Conservation (phyloP, 1,140 invertebrate species). For the Aphaenogaster floridana region DNA sequence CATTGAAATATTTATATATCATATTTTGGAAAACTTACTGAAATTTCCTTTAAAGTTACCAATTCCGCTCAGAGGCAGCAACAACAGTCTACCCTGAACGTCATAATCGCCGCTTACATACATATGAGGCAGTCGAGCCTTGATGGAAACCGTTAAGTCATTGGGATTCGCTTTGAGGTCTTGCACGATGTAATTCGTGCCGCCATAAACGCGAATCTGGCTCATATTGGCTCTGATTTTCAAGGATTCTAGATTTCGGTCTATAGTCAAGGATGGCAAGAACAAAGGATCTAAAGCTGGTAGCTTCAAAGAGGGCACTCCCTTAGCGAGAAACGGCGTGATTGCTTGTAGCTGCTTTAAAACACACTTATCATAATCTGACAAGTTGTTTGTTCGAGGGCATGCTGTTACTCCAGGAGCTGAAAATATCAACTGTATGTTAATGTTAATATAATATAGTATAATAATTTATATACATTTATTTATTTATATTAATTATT, state of each 20-base stretch:
- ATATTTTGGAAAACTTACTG: conserved; percentile 87
- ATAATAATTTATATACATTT: background rate
- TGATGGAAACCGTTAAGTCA: conserved; percentile 88
- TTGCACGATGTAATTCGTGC: conserved; percentile 88
- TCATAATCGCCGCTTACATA: conserved; percentile 90
- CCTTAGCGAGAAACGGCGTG: conserved; percentile 88
- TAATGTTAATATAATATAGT: background rate
- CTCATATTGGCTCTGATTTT: conserved; percentile 90
- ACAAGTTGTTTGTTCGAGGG: conserved; percentile 66
- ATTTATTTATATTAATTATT: background rate
- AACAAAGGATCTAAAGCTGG: conserved; percentile 90
- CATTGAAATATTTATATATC: no score
- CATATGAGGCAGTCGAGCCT: conserved; percentile 88
- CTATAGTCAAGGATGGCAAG: conserved; percentile 89
- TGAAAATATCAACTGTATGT: conserved; percentile 63
- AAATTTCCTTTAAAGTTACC: conserved; percentile 91
- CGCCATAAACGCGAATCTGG: conserved; percentile 89
- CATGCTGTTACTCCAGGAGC: conserved; percentile 82
- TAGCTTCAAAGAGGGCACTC: conserved; percentile 89
- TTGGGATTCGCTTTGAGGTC: conserved; percentile 89
- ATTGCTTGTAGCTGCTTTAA: conserved; percentile 88
- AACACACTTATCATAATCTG: conserved; percentile 88
- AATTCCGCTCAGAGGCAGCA: conserved; percentile 89
- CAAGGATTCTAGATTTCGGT: conserved; percentile 89
- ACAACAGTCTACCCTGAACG: conserved; percentile 89